Evolutionary conservation across 2,113 vertebrate genomes (phyloP), one percentile per base, ranked within the genome.

Genomic region (Solea senegalensis): DNA sequence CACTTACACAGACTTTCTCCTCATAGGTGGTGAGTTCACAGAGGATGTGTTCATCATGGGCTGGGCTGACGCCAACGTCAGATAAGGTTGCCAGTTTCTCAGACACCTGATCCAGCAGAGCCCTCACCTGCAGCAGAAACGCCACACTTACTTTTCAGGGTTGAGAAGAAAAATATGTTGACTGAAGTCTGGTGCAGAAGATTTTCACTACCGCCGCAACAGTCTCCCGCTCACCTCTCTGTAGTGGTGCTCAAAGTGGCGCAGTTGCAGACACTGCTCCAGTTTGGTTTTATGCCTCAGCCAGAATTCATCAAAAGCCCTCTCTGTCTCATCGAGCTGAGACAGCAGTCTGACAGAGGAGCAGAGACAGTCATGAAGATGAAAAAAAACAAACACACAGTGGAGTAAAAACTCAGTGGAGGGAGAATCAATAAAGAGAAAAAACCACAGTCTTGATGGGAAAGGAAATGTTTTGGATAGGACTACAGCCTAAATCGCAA

Each of bases 231-330:
- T 92, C 87, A 98, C 98, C 95, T 99, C 97, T 80, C 94, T 94
- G 90, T 96, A 98, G 87, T 93, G 93, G 71, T 97, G 94, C 89
- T 99, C 97, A 79, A 99, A 99, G 86, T 96, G 93, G 55, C 97
- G 93, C 43, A 99, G 95, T 58, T 88, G 92, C 70, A 98, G 91
- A 82, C 97, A 99, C 83, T 99, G 97, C 62, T 97, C 92, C 63
- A 99, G 93, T 76, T 98, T 99, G 86, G 94, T 95, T 67, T 97
- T 95, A 80, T 99, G 98, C 67, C 96, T 95, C 21, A 93, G 86
- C 97, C 98, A 99, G 90, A 99, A 99, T 84, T 97, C 96, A 69
- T 98, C 97, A 64, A 99, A 99, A 21, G 98, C 97, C 0, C 90
- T 87, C 86, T 98, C 97, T 0, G 97, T 98, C 90, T 99, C 97